Conservation (phyloP, 2,888 invertebrate genomes). For the Parapristionchus giblindavisi region DNA sequence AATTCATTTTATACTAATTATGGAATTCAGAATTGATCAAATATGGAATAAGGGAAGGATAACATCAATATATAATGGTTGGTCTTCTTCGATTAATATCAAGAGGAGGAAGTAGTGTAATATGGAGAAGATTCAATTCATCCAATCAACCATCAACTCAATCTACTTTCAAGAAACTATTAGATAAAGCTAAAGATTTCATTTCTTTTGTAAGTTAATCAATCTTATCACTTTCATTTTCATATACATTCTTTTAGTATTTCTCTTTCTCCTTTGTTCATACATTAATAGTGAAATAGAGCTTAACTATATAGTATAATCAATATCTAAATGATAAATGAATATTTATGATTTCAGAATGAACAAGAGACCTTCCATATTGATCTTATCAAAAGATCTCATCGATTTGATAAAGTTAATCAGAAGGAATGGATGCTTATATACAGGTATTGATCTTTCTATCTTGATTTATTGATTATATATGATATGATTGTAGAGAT, state of each 20-base stretch:
- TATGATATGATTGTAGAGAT: not conserved
- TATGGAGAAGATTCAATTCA: slow-evolving; percentile 4
- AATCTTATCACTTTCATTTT: too few species aligned
- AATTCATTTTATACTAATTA: not conserved
- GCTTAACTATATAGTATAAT: too few species aligned
- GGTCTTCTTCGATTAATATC: not conserved
- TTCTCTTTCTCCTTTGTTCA: too few species aligned
- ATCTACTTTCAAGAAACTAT: too few species aligned
- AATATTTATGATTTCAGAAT: slow-evolving; percentile 43
- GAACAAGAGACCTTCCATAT: slow-evolving; percentile 50
- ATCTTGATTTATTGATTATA: not conserved
- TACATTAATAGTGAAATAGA: too few species aligned
- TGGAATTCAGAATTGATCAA: not conserved
- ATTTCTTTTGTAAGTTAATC: too few species aligned
- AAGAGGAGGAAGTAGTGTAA: slow-evolving; percentile 15
- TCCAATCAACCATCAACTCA: too few species aligned
- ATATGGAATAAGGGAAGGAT: not conserved
- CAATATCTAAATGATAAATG: not conserved
- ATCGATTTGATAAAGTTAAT: slow-evolving; percentile 46
- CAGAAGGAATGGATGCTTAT: slow-evolving; percentile 50
- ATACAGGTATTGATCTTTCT: slow-evolving; percentile 40
- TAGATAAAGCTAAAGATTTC: too few species aligned
- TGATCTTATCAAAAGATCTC: slow-evolving; percentile 45
- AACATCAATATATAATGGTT: slow-evolving; percentile 10
- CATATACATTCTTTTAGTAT: too few species aligned